Evolutionary conservation across 2,888 invertebrate genomes (phyloP).

Genomic region (Pycnomerus fuliginosus): DNA sequence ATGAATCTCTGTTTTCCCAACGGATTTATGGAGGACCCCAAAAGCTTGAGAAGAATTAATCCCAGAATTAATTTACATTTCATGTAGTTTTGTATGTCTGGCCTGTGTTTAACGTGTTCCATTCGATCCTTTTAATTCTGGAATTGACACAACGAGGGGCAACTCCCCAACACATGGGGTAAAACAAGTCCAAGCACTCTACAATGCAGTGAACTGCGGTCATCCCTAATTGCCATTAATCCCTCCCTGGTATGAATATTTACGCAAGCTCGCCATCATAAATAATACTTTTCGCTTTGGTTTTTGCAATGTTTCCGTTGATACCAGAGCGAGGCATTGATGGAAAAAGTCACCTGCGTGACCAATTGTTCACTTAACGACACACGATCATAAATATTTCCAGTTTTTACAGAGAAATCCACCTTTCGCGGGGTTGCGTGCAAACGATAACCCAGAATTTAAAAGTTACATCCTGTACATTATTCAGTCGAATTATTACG

Average conservation of each 20-base stretch:
- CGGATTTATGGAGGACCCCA: too few relatives aligned
- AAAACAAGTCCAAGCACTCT: constrained; percentile 22
- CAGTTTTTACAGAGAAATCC: constrained; percentile 16
- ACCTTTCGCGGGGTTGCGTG: constrained; percentile 10
- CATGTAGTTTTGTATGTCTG: constrained; percentile 19
- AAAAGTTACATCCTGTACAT: constrained; percentile 15
- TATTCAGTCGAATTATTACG: too few relatives aligned
- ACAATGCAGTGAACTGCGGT: constrained; percentile 30
- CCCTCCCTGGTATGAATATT: constrained; percentile 22
- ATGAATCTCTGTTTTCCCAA: too few relatives aligned
- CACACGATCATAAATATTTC: constrained; percentile 10
- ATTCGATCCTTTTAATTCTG: constrained; percentile 31
- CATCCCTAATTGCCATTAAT: constrained; percentile 36
- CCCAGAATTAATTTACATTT: constrained; percentile 14
- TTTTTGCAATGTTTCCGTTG: constrained; percentile 28
- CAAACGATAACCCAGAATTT: constrained; percentile 17
- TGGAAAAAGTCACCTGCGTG: constrained; percentile 10
- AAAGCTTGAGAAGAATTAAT: too few relatives aligned
- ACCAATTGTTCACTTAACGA: constrained; percentile 2
- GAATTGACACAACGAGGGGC: constrained; percentile 25
- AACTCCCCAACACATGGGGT: constrained; percentile 14
- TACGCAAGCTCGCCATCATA: constrained; percentile 12
- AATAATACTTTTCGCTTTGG: constrained; percentile 14
- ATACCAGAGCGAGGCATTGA: constrained; percentile 13
- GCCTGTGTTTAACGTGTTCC: constrained; percentile 27